Base-by-base conservation (phyloP, 2,797 vertebrate genomes). In the Parauchenoglanis punctatus region DNA sequence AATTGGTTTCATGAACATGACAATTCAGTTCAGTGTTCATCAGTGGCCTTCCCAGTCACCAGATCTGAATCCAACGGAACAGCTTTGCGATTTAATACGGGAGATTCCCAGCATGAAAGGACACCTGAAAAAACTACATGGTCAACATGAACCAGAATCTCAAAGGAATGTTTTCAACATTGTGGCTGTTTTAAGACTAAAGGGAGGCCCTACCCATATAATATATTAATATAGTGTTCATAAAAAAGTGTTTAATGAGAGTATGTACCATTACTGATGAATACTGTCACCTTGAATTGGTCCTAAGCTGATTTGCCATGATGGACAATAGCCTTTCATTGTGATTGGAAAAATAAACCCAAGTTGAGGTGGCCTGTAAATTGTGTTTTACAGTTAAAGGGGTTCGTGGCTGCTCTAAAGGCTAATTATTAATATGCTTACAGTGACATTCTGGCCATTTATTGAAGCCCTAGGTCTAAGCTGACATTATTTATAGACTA, bases 401-500 rank as follows among this genome's bases (percentile, higher is more conserved):
- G 20, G 11, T 59, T 80, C 40, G 18, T 80, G 77, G 77, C 56
- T 44, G 20, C 11, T 59, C 2, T 81, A 81, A 3, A 40, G 11
- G 5, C 35, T 25, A 40, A 61, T 61, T 81, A 81, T 81, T 81
- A 20, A 59, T 61, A 81, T 58, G 76, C 13, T 7, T 11, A 80
- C 20, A 80, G 18, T 80, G 56, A 59, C 40, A 80, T 59, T 80
- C 31, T 23, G 56, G 18, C 77, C 40, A 59, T 80, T 80, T 59
- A 40, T 59, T 59, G 77, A 5, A 40, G 77, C 54, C 28, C 28
- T 56, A 40, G 77, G 56, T 80, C 77, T 31, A 59, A 31, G 56
- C 54, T 80, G 77, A 25, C 54, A 58, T 78, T 78, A 76, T 77
- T 54, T 77, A 77, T 77, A 77, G n/a, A 11, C 49, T 28, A 77